Percentiles rank a stretch among this genome's conserved stretches.
Conservation (phyloP, 1,140 invertebrate species). For the Grapholita molesta region DNA sequence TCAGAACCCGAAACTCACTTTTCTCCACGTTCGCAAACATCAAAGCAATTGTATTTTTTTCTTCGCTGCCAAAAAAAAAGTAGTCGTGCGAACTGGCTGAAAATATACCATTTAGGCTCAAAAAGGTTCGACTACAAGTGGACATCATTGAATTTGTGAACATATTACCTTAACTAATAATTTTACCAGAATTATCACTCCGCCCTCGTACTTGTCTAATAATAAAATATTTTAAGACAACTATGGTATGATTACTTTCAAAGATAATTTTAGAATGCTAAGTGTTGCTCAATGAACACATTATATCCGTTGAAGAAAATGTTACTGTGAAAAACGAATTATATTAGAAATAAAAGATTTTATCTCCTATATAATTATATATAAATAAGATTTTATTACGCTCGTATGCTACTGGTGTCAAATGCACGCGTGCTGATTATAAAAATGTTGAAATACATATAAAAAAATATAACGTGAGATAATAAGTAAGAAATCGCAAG, state of each 20-base stretch:
- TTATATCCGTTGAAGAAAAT: conserved; percentile 37
- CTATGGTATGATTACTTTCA: neutral
- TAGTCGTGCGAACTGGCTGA: no score
- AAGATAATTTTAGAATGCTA: conserved; percentile 7
- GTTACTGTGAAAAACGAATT: conserved; percentile 49
- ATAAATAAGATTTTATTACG: conserved; percentile 52
- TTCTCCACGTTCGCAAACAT: no score
- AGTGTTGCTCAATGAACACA: conserved; percentile 54
- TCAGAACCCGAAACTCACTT: no score
- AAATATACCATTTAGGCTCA: no score
- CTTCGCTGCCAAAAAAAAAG: no score
- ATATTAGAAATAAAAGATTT: conserved; percentile 56
- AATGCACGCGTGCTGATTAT: conserved; percentile 63
- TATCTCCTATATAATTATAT: conserved; percentile 52
- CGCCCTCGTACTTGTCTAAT: neutral
- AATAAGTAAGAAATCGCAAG: conserved; percentile 21
- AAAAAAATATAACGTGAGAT: conserved; percentile 18
- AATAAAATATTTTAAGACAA: neutral
- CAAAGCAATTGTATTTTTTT: no score
- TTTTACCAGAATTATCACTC: no score
- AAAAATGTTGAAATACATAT: conserved; percentile 23
- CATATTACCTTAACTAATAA: no score
- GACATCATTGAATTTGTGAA: no score
- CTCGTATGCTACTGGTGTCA: conserved; percentile 63
- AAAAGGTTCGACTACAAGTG: no score